Conservation (phyloP, 2,888 invertebrate genomes). For the Dimorphilus gyrociliatus region DNA sequence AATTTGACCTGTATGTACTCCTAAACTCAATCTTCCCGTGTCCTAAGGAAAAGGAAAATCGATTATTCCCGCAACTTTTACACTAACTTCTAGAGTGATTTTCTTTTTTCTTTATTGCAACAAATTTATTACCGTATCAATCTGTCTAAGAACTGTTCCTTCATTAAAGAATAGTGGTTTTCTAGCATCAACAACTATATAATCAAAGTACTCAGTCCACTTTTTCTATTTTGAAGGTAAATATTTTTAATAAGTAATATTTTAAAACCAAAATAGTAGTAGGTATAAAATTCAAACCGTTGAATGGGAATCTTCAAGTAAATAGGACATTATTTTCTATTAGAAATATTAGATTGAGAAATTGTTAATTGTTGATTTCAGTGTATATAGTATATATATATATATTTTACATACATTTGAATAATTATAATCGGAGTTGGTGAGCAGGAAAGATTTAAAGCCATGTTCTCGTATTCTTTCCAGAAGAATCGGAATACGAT, state of each 20-base stretch:
- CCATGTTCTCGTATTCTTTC: conserved; percentile 69
- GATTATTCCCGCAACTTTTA: not conserved
- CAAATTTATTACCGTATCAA: conserved; percentile 58
- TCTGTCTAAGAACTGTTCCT: conserved; percentile 82
- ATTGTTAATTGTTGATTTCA: too few relatives aligned
- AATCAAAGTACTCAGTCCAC: conserved; percentile 93
- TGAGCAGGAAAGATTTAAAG: conserved; percentile 80
- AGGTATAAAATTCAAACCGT: too few relatives aligned
- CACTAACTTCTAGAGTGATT: too few relatives aligned
- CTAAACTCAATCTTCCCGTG: conserved; percentile 73
- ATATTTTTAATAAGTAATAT: too few relatives aligned
- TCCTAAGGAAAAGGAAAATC: too few relatives aligned
- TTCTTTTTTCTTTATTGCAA: too few relatives aligned
- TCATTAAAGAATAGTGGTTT: conserved; percentile 95
- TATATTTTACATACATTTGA: conserved; percentile 56
- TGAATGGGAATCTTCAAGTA: too few relatives aligned
- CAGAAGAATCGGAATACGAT: conserved; percentile 71
- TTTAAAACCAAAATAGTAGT: too few relatives aligned
- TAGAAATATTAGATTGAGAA: too few relatives aligned
- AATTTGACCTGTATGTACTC: conserved; percentile 80
- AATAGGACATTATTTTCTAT: too few relatives aligned
- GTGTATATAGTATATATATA: too few relatives aligned
- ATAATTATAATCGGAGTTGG: conserved; percentile 90
- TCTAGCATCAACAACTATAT: conserved; percentile 84
- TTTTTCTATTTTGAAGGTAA: too few relatives aligned